phyloP scores from a whole-genome alignment of 2,888 invertebrate genomes.

The Deilephila porcellus region DNA sequence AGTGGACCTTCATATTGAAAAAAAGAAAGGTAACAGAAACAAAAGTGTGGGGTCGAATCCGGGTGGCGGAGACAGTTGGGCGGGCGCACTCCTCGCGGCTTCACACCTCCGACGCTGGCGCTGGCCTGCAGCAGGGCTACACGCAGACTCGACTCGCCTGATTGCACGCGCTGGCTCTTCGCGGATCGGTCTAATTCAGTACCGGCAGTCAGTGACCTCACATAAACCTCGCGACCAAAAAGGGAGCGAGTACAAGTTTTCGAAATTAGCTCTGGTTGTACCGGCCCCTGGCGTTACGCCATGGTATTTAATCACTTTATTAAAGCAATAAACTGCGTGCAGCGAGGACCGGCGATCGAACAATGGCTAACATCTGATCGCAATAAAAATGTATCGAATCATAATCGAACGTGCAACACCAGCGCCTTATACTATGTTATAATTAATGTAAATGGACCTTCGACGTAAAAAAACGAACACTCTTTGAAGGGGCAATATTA shows the following conservation, averaged over 20 bases:
- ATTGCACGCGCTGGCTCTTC: slow-evolving; percentile 25
- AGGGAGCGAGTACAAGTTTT: slow-evolving; percentile 60
- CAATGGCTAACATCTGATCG: slow-evolving; percentile 70
- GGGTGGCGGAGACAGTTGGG: slow-evolving; percentile 41
- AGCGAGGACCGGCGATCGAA: slow-evolving; percentile 60
- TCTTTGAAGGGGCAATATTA: background rate
- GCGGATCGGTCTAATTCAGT: slow-evolving; percentile 45
- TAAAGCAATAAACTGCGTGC: slow-evolving; percentile 68
- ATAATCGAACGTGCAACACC: slow-evolving; percentile 45
- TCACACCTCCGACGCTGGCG: slow-evolving; percentile 34
- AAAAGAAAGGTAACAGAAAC: slow-evolving; percentile 72
- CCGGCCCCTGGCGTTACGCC: slow-evolving; percentile 63
- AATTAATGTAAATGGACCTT: slow-evolving; percentile 62
- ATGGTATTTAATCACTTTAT: slow-evolving; percentile 77
- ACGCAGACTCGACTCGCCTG: slow-evolving; percentile 32
- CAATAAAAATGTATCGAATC: slow-evolving; percentile 71
- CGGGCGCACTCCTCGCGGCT: background rate
- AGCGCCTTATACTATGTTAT: slow-evolving; percentile 48
- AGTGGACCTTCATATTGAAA: slow-evolving; percentile 81
- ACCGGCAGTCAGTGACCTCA: slow-evolving; percentile 57
- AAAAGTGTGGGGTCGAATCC: slow-evolving; percentile 55
- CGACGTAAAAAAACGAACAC: background rate
- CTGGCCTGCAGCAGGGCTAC: slow-evolving; percentile 14
- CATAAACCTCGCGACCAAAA: slow-evolving; percentile 55
- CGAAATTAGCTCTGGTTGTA: slow-evolving; percentile 68